Conservation (phyloP, 2,113 vertebrate species). For the Notothenia rossii region DNA sequence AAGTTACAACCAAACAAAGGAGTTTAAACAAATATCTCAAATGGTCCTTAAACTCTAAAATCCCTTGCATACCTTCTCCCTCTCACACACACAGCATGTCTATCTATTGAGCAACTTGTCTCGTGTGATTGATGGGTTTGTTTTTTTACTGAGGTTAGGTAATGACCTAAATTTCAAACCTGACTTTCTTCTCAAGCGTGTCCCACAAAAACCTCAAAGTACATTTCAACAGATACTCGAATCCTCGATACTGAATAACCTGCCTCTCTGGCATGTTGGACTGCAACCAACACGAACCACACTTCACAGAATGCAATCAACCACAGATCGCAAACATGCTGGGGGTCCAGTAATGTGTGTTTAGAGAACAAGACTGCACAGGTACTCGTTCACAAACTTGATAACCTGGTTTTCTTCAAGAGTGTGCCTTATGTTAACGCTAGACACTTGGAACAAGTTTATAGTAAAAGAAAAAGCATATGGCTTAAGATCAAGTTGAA, state of each 20-base stretch:
- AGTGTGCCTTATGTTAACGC: background rate
- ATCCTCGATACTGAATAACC: constrained; percentile 26
- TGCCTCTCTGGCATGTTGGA: constrained; percentile 22
- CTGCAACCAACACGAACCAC: background rate
- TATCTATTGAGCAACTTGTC: background rate
- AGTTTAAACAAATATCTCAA: too few species aligned
- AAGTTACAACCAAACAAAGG: too few species aligned
- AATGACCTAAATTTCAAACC: background rate
- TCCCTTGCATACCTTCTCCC: too few species aligned
- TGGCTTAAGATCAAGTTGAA: background rate
- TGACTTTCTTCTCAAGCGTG: constrained; percentile 6
- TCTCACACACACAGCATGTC: background rate
- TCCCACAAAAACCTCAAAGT: background rate
- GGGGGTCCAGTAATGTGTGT: constrained; percentile 2
- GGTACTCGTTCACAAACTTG: background rate
- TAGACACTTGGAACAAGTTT: background rate
- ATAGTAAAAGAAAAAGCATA: background rate
- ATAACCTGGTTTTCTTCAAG: background rate
- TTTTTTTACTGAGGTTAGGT: background rate
- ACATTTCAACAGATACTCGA: constrained; percentile 21
- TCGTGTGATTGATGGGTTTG: background rate
- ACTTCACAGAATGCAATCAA: background rate
- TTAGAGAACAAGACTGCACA: too few species aligned
- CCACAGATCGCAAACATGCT: constrained; percentile 19
- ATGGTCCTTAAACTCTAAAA: too few species aligned